Base-by-base conservation (phyloP, 2,797 vertebrate species). In the Sphaeramia orbicularis region DNA sequence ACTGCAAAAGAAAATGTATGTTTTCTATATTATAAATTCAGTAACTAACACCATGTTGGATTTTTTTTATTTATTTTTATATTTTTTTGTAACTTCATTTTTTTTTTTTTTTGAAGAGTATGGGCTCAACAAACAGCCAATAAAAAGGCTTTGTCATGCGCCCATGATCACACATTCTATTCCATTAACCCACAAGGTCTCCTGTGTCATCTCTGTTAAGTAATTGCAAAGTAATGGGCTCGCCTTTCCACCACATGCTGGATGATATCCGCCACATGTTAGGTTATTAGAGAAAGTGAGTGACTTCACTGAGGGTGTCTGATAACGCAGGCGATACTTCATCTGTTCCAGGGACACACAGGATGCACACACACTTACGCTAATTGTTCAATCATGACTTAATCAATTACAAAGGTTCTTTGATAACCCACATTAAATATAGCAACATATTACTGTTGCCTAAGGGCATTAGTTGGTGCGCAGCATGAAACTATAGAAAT, bases 201-300 rank as follows among this genome's bases (percentile, higher is more conserved):
- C 30, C 45, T 51, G 47, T 30, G 62, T 57, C 54, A 47, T 80
- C 57, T 16, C 41, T 53, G 65, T 59, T 83, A 78, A 83, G 76
- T 88, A 80, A 86, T 80, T 78, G 72, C 44, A 65, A 51, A 73
- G 69, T 65, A 86, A 86, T 76, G 69, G 43, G 19, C 16, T 47
- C n/a, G 21, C 49, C 40, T 51, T 54, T 71, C 18, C 37, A 45
- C 38, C 75, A 58, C 71, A 60, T 30, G 62, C 71, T 68, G 48
- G 49, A 66, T 47, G 69, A 86, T 65, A 78, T 49, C 60, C 52
- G 53, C 53, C 76, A 78, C 86, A 83, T 83, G 86, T 80, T 71
- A 32, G 73, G 57, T 80, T 74, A 78, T 89, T 85, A 84, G 72
- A 69, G 71, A 65, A 70, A 80, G 81, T 79, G 78, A 73, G 54